Conservation (phyloP, 2,888 invertebrate genomes). For the Caenorhabditis sp. region DNA sequence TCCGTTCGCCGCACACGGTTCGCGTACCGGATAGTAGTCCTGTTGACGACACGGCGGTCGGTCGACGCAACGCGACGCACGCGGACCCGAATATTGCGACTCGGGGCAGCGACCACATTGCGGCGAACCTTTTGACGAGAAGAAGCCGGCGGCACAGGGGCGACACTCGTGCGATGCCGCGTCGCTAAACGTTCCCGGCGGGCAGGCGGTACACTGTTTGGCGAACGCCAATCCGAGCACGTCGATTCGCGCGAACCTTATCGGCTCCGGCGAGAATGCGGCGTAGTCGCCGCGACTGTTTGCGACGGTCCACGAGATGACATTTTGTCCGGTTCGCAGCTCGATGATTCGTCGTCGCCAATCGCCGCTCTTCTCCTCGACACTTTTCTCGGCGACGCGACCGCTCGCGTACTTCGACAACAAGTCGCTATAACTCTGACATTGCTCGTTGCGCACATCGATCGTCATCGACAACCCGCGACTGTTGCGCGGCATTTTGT, state of each 20-base stretch:
- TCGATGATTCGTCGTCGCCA: conserved; percentile 58
- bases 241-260: conserved; percentile 65
- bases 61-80: conserved; percentile 73
- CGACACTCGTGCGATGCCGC: conserved; percentile 72
- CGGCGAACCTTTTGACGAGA: conserved; percentile 73
- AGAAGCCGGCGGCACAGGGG: conserved; percentile 74
- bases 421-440: conserved; percentile 60
- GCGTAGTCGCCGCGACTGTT: conserved; percentile 65
- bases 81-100: conserved; percentile 71
- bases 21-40: conserved; percentile 74
- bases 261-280: conserved; percentile 48
- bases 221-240: conserved; percentile 75
- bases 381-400: neutral
- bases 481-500: conserved; percentile 68
- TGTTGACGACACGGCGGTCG: conserved; percentile 73
- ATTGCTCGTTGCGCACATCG: conserved; percentile 68
- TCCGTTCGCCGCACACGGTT: conserved; percentile 71
- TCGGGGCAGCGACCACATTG: conserved; percentile 72
- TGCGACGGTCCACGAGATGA: conserved; percentile 75
- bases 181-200: conserved; percentile 73
- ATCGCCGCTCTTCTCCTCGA: conserved; percentile 47
- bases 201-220: conserved; percentile 73
- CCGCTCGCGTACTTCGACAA: conserved; percentile 20
- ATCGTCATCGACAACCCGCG: conserved; percentile 57
- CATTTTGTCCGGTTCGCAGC: conserved; percentile 72